Evolutionary conservation across 2,797 vertebrate species (phyloP).

Genomic region (Micropoecilia bifurca): DNA sequence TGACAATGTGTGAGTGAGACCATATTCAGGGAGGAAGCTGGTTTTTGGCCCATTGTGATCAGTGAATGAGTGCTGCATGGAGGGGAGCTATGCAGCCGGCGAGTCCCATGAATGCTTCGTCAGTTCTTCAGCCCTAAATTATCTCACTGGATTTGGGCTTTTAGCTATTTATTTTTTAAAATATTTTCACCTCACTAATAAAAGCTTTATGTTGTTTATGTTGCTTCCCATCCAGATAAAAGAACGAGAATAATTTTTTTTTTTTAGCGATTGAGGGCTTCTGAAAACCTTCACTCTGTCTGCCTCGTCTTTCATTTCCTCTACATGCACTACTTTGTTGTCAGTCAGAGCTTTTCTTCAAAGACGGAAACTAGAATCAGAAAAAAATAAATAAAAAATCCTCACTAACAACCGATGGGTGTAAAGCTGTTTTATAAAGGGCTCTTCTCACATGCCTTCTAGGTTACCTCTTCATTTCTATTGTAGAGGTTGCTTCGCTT

Average conservation of each 20-base stretch:
- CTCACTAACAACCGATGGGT: conserved; percentile 60
- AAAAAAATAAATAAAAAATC: conserved; percentile 43
- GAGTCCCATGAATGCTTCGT: conserved; percentile 50
- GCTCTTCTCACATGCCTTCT: conserved; percentile 37
- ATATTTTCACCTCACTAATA: conserved; percentile 36
- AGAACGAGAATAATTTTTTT: conserved; percentile 25
- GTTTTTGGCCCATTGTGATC: conserved; percentile 66
- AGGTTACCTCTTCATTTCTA: conserved; percentile 43
- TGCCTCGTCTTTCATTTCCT: conserved; percentile 35
- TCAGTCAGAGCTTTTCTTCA: conserved; percentile 68
- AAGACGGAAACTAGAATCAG: conserved; percentile 47
- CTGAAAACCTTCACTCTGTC: conserved; percentile 47
- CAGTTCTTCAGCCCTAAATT: conserved; percentile 33
- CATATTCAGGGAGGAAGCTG: conserved; percentile 56
- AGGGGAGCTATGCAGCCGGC: conserved; percentile 23
- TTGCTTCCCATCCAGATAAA: conserved; percentile 40
- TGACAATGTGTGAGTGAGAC: conserved; percentile 63
- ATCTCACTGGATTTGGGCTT: conserved; percentile 40
- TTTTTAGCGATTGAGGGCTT: conserved; percentile 32
- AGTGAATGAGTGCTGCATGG: conserved; percentile 58
- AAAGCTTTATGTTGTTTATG: conserved; percentile 55
- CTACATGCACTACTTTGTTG: conserved; percentile 54
- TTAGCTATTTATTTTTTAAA: conserved; percentile 15
- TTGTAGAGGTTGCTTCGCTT: conserved; percentile 53
- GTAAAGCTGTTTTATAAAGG: conserved; percentile 44